These are phyloP conservation scores for Glossosoma conforme DNA, from an alignment of 1,140 invertebrate species.

Conservation along the genomic window DNA sequence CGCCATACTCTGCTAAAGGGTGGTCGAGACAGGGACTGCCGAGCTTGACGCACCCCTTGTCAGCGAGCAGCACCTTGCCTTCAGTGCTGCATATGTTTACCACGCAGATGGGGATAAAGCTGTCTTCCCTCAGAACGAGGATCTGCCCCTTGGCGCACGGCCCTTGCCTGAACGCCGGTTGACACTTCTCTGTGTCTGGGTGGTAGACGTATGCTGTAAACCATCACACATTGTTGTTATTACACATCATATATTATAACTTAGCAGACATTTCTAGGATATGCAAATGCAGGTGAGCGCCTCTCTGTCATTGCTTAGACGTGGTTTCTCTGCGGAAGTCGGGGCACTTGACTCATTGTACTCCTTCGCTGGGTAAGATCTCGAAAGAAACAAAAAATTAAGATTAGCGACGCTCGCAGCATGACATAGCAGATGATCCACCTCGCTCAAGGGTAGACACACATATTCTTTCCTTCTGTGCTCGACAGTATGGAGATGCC, in stretches of 20 bases:
- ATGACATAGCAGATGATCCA: no score
- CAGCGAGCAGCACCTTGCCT: conserved; percentile 46
- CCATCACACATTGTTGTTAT: conserved; percentile 2
- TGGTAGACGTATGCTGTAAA: conserved; percentile 57
- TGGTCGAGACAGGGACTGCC: conserved; percentile 41
- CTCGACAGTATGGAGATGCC: no score
- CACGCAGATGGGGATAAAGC: conserved; percentile 53
- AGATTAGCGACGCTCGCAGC: no score
- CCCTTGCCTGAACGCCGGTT: conserved; percentile 56
- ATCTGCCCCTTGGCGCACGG: conserved; percentile 54
- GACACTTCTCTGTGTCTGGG: conserved; percentile 54
- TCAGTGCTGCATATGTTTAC: conserved; percentile 54
- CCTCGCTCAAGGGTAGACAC: no score
- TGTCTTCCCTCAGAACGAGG: conserved; percentile 49
- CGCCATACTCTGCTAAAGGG: conserved; percentile 37
- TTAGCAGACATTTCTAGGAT: no score
- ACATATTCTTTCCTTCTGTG: no score
- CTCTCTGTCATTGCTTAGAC: no score
- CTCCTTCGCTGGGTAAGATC: no score
- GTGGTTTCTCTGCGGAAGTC: no score
- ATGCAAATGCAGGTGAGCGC: no score
- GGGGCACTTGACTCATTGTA: no score
- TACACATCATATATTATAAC: neutral
- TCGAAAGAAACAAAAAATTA: no score
- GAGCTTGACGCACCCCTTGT: conserved; percentile 46